phyloP scores from a whole-genome alignment of 64 coral and sea anemone genomes.

The Platygyra sinensis region DNA sequence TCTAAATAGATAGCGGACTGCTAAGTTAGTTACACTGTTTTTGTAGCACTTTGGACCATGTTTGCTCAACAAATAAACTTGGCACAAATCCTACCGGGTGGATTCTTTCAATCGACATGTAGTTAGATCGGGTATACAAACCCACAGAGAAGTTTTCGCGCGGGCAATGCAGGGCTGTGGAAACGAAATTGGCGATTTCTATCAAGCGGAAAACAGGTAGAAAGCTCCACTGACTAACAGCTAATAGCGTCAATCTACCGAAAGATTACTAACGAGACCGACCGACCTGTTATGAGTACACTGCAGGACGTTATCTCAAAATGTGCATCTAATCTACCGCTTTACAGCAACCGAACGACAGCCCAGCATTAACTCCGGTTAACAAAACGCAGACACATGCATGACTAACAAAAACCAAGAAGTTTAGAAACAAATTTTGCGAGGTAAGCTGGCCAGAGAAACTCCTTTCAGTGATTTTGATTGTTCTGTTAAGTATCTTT shows the following conservation, averaged over 20 bases:
- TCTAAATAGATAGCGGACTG: slow-evolving; percentile 15
- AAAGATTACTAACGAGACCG: neutral
- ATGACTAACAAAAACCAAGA: neutral
- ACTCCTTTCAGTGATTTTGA: neutral
- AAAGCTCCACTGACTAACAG: neutral
- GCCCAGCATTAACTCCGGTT: neutral
- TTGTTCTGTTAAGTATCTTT: slow-evolving; percentile 17
- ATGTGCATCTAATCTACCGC: slow-evolving; percentile 36
- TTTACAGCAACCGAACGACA: slow-evolving; percentile 16
- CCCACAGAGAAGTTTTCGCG: neutral
- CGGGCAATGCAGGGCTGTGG: neutral
- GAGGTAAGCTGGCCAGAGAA: slow-evolving; percentile 30
- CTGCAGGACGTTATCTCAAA: slow-evolving; percentile 28
- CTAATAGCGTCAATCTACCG: neutral
- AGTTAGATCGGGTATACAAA: slow-evolving; percentile 23
- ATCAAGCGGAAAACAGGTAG: neutral
- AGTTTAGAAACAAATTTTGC: neutral
- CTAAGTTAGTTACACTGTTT: slow-evolving; percentile 36
- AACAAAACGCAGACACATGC: slow-evolving; percentile 12
- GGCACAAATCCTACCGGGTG: slow-evolving; percentile 23
- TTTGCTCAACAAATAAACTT: slow-evolving; percentile 51
- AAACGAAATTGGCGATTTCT: neutral
- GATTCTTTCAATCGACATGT: slow-evolving; percentile 6
- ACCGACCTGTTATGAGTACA: neutral
- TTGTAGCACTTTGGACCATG: slow-evolving; percentile 38